phyloP scores from a whole-genome alignment of 2,113 vertebrate genomes.

The Synchiropus splendidus region DNA sequence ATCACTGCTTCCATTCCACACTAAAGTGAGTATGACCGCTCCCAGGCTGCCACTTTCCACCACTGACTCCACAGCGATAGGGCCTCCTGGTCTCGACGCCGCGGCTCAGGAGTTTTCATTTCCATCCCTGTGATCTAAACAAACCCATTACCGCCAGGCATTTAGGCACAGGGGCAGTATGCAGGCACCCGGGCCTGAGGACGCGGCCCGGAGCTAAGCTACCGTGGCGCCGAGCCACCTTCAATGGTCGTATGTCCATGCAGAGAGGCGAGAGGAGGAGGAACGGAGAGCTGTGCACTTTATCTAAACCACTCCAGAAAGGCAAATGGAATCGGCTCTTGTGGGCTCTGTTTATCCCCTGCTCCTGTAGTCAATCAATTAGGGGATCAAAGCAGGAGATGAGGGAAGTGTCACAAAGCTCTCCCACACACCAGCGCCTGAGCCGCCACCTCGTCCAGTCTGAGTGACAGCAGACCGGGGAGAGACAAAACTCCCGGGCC shows the following conservation, averaged over 20 bases:
- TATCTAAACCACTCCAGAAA: constrained; percentile 70
- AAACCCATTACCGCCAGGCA: constrained; percentile 65
- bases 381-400: constrained; percentile 69
- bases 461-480: constrained; percentile 52
- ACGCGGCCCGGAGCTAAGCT: constrained; percentile 61
- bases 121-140: constrained; percentile 73
- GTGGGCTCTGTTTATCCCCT: constrained; percentile 66
- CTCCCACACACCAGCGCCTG: constrained; percentile 47
- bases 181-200: constrained; percentile 43
- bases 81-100: constrained; percentile 43
- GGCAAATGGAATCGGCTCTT: constrained; percentile 67
- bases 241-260: constrained; percentile 54
- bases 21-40: constrained; percentile 44
- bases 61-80: constrained; percentile 54
- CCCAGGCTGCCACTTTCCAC: constrained; percentile 38
- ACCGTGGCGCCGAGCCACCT: constrained; percentile 64
- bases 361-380: constrained; percentile 77
- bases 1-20: constrained; percentile 48
- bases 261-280: constrained; percentile 32
- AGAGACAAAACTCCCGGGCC: constrained; percentile 39
- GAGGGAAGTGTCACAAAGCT: constrained; percentile 62
- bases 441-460: constrained; percentile 52
- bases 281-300: constrained; percentile 48
- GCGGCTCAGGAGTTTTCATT: constrained; percentile 63
- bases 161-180: constrained; percentile 50